Conservation (phyloP, 2,888 invertebrate species). For the Asteroscopus sphinx region DNA sequence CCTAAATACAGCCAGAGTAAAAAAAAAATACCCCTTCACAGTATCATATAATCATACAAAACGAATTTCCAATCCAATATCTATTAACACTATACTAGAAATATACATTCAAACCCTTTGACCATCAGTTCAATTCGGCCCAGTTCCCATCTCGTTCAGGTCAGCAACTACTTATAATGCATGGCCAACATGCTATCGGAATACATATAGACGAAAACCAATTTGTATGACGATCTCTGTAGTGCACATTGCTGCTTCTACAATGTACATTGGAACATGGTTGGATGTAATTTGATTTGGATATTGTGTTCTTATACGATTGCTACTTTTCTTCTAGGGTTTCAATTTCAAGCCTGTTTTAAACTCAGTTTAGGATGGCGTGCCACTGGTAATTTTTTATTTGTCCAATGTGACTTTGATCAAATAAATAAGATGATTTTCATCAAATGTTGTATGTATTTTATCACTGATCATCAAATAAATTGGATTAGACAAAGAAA, state of each 20-base stretch:
- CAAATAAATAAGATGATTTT: no score
- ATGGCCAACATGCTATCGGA: slow-evolving; percentile 64
- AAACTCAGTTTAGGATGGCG: neutral
- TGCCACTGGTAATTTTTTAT: no score
- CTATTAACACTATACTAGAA: slow-evolving; percentile 23
- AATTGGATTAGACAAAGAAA: no score
- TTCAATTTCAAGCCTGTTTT: neutral
- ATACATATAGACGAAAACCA: slow-evolving; percentile 67
- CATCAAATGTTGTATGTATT: no score
- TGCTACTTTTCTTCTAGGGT: neutral
- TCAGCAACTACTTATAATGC: slow-evolving; percentile 72
- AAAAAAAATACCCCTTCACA: slow-evolving; percentile 2
- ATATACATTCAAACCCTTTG: slow-evolving; percentile 40
- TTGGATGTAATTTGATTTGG: slow-evolving; percentile 17
- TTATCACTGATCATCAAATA: no score
- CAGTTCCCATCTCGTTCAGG: slow-evolving; percentile 51
- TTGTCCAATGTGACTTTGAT: no score
- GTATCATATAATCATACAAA: neutral
- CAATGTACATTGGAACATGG: slow-evolving; percentile 25
- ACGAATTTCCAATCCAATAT: slow-evolving; percentile 23
- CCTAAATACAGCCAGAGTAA: no score
- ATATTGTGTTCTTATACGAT: slow-evolving; percentile 1
- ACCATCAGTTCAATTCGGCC: slow-evolving; percentile 43
- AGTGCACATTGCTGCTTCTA: slow-evolving; percentile 37
- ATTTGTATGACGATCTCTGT: slow-evolving; percentile 60